Evolutionary conservation across 2,888 invertebrate genomes (phyloP), one percentile per base, ranked within the genome.

Genomic region (Cephus runcator): DNA sequence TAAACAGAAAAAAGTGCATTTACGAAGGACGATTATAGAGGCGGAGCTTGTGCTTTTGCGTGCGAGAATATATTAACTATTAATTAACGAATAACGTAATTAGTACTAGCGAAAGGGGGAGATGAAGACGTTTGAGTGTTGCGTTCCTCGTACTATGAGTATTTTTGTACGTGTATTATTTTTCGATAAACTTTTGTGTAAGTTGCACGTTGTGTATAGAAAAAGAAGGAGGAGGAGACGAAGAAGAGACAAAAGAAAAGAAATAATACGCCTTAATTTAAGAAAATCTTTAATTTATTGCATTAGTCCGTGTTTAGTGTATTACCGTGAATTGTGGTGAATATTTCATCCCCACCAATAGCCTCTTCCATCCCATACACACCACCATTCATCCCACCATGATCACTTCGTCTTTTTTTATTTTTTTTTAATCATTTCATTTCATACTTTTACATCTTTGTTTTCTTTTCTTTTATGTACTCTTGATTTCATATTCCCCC

Each of bases 111-210:
- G 23, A 56, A 56, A 23, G 56, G 23, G 56, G 56, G 56, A 56
- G 56, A 56, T 23, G 9, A 40, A 40, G 40, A 23, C 56, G 83
- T 85, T 88, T 83, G 82, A 85, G 83, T 85, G 85, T 87, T 87
- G 82, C 86, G 88, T 88, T 89, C 87, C 88, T 86, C 83, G 85
- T 89, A 89, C 85, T 83, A 86, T 87, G 86, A 90, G 88, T 90
- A 89, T 89, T 90, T 89, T 89, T 88, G 81, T 89, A 89, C 84
- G 83, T 85, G 87, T 88, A 89, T 89, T 89, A 89, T 89, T 88
- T 88, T 87, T 88, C 84, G 85, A 88, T 79, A 85, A 79, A 86
- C 82, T 85, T 86, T 85, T 81, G 79, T 81, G 79, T 82, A 83
- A 80, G 81, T 83, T 81, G 75, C 35, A 73, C 11, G 71, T 3